Base-by-base conservation (phyloP, 2,888 invertebrate genomes). In the Dexiosoma caninum region DNA sequence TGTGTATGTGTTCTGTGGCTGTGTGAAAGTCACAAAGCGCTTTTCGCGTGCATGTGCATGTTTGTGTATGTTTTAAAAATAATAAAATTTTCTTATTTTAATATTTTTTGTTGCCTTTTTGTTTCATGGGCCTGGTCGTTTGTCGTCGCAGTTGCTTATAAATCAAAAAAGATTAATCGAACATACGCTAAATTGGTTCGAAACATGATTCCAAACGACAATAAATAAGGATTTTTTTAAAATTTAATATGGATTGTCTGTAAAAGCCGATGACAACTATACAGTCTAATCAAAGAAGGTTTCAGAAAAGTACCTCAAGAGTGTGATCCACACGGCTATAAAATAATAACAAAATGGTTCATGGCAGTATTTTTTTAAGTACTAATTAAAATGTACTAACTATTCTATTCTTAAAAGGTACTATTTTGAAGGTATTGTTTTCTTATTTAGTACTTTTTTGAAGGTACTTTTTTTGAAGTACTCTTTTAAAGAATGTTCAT, bases 81-180 rank as follows among this genome's bases (percentile, higher is more conserved):
- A 10, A 51, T 59, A 44, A 62, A 14, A 12, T 51, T 69, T 46
- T 55, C 19, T 71, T 8, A 19, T 6, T 44, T 19, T 30, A 27
- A 16, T 30, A 49, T 16, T 53, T 19, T 60, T 49, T 30, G 30
- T 32, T 51, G 14, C 2, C 57, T 9, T 46, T 46, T 40, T 12
- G 7, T 53, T 70, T 70, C n/a, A 64, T 67, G 35, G 30, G 59
- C 27, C 40, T 44, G 62, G 44, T 74, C 64, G 80, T 66, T 80
- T 75, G 79, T 70, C 70, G 64, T 66, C 53, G 27, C 46, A 46
- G 59, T 55, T 62, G 67, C 69, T 74, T 77, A 77, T 81, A 81
- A 81, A 81, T 81, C 77, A 81, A 72, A 81, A 72, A 64, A 81
- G 81, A 77, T 81, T 77, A 81, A 81, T 81, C 81, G 81, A 81